Evolutionary conservation across 2,888 invertebrate genomes (phyloP).

Genomic region (Agapetus fuscipes): DNA sequence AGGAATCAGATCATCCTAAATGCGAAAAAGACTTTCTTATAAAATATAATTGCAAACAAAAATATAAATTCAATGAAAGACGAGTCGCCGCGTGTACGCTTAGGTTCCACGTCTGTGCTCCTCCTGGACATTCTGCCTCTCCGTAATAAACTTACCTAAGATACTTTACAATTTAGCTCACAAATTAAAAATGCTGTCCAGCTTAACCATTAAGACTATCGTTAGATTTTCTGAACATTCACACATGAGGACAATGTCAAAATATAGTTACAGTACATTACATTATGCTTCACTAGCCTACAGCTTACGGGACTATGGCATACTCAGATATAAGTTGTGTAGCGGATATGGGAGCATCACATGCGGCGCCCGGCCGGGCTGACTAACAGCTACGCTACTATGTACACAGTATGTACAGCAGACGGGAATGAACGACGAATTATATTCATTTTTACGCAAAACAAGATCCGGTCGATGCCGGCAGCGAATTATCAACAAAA

Average conservation of each 20-base stretch:
- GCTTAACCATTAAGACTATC: conserved; percentile 15
- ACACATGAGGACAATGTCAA: conserved; percentile 19
- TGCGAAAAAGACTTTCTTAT: too few relatives aligned
- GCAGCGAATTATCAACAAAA: conserved; percentile 4
- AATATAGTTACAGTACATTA: too few relatives aligned
- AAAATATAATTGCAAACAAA: too few relatives aligned
- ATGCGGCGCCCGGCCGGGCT: conserved; percentile 28
- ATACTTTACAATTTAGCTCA: conserved; percentile 12
- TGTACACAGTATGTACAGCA: conserved; percentile 24
- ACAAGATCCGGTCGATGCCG: too few relatives aligned
- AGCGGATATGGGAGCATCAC: conserved; percentile 76
- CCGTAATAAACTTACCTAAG: conserved; percentile 5
- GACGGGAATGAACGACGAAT: conserved; percentile 20
- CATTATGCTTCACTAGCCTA: conserved; percentile 17
- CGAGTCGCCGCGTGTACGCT: too few relatives aligned
- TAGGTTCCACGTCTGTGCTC: too few relatives aligned
- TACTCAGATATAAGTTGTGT: conserved; percentile 28
- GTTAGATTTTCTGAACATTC: conserved; percentile 17
- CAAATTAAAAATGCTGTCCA: conserved; percentile 18
- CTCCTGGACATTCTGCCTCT: conserved; percentile 4
- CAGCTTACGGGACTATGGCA: conserved; percentile 21
- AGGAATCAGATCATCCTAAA: too few relatives aligned
- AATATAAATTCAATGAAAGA: too few relatives aligned
- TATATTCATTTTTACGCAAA: too few relatives aligned
- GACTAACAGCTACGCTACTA: conserved; percentile 26